Base-by-base conservation (phyloP, 2,113 vertebrate species). In the Muntiacus reevesi region DNA sequence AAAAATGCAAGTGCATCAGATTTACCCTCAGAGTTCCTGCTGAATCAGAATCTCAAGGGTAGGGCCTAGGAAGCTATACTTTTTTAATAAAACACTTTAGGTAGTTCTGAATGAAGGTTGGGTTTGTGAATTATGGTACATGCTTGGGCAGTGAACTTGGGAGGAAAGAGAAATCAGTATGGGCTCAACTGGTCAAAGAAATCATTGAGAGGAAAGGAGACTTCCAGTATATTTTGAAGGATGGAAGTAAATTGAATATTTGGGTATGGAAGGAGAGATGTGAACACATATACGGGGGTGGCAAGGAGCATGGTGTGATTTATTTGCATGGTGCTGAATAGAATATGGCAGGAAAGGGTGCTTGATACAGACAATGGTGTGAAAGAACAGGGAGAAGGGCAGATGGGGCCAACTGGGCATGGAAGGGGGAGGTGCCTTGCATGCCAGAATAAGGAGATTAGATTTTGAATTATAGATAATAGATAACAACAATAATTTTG, bases 1-100 rank as follows among this genome's bases (percentile, higher is more conserved):
- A 81, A 93, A 97, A 91, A 71, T 83, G 5, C 45, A 89, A 64
- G 19, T 50, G 43, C 7, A 54, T 76, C 47, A 59, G 54, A 87
- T 87, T 94, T 30, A 91, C n/a, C 62, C 60, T 27, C 43, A 83
- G 23, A 78, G 15, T 21, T 40, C 85, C 60, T n/a, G 13, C 71
- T 67, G 36, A 87, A n/a, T 96, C 36, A 52, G 21, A 87, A 78
- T 71, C 60, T 95, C 52, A 81, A 83, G 25, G 19, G 8, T 28
- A 90, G 74, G 25, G 33, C 19, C 59, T 47, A 59, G 71, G 59
- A 97, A 87, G 10, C 45, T 45, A 12, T 74, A 27, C 76, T 33
- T 97, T 86, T 84, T 82, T 60, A 90, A 59, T 54, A 95, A 85
- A 88, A 67, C 23, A 36, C 25, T 98, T 95, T 10, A 74, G 76